phyloP scores from a whole-genome alignment of 2,797 vertebrate species.

The Siniperca undulata region DNA sequence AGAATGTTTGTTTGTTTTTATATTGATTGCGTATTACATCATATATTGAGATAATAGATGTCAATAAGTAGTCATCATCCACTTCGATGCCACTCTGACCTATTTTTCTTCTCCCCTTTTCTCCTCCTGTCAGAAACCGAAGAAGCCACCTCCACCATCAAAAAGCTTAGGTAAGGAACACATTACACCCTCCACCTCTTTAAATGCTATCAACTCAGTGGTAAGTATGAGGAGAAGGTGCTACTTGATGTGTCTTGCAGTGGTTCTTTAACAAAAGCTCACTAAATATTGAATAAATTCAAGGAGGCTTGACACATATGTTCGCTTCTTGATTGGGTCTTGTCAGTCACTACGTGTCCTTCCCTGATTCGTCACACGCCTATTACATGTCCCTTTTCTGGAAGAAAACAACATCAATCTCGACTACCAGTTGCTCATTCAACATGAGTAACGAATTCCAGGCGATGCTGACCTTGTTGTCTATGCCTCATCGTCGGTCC shows the following conservation, averaged over 20 bases:
- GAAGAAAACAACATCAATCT: no score
- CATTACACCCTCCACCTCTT: background rate
- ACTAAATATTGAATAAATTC: background rate
- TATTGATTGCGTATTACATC: no score
- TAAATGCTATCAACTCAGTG: background rate
- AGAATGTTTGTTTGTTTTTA: background rate
- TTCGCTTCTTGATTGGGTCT: no score
- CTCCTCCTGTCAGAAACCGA: slow-evolving; percentile 88
- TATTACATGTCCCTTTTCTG: no score
- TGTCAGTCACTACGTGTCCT: no score
- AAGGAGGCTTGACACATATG: no score
- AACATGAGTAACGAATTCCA: no score
- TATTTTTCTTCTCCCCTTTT: slow-evolving; percentile 3
- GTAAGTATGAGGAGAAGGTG: background rate
- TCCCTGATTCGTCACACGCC: no score
- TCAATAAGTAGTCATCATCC: background rate
- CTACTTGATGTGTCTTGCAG: background rate
- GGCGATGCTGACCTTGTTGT: no score
- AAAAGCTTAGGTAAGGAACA: slow-evolving; percentile 88
- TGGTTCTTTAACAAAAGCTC: background rate
- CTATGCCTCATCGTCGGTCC: no score
- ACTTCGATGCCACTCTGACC: slow-evolving; percentile 22
- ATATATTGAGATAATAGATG: background rate
- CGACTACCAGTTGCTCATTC: no score
- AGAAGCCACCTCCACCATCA: slow-evolving; percentile 92